Evolutionary conservation across 2,888 invertebrate genomes (phyloP).

Genomic region (Pseudococcus jackbeardsleyi): DNA sequence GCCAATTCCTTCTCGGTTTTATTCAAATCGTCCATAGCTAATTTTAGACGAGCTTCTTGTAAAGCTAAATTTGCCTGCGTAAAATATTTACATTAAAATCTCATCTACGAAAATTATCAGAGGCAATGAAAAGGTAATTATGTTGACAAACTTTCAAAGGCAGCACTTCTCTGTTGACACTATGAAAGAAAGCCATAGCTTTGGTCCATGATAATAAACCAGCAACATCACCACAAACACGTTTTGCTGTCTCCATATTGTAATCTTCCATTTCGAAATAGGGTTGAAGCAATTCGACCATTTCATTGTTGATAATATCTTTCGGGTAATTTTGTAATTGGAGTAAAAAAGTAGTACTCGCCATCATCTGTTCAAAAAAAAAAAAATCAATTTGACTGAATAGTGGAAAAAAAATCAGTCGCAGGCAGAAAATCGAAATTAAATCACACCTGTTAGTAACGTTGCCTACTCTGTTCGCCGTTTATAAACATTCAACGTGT

Average conservation of each 20-base stretch:
- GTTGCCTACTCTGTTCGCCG: not conserved
- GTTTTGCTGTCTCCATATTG: constrained; percentile 94
- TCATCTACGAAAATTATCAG: not conserved
- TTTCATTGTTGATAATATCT: constrained; percentile 96
- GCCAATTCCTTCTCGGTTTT: constrained; percentile 89
- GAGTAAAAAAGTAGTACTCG: constrained; percentile 90
- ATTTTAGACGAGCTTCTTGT: constrained; percentile 90
- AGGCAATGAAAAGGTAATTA: too few species aligned
- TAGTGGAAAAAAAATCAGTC: not conserved
- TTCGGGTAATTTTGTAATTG: constrained; percentile 95
- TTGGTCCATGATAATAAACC: constrained; percentile 96
- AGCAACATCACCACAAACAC: constrained; percentile 97
- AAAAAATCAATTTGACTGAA: not conserved
- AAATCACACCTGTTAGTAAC: not conserved
- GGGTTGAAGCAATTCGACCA: constrained; percentile 91
- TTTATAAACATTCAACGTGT: not conserved
- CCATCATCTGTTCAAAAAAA: constrained; percentile 82
- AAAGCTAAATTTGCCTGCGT: constrained; percentile 83
- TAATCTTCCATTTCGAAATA: constrained; percentile 97
- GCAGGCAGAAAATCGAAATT: not conserved
- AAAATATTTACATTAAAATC: not conserved
- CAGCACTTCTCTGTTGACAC: constrained; percentile 95
- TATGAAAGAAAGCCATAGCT: constrained; percentile 95
- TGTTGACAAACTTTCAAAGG: constrained; percentile 79
- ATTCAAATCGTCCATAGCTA: constrained; percentile 91